phyloP scores from a whole-genome alignment of 2,113 vertebrate genomes.

The Bufo bufo region DNA sequence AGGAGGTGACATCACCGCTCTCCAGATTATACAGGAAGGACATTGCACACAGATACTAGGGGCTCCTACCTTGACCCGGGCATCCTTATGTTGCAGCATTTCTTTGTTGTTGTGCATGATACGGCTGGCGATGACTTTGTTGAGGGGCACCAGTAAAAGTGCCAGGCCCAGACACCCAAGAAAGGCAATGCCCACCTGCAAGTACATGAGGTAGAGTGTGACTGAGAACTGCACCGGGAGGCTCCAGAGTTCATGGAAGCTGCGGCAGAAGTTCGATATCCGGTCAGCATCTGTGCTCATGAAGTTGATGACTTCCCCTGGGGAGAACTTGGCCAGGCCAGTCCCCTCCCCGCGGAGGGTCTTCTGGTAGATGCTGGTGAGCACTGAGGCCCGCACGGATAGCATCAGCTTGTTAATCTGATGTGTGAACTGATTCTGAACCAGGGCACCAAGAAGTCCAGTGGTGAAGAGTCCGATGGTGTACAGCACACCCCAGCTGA shows the following conservation, averaged over 20 bases:
- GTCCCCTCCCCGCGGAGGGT: constrained; percentile 77
- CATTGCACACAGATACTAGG: too few species aligned
- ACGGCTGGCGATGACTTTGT: constrained; percentile 85
- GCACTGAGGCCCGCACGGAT: constrained; percentile 75
- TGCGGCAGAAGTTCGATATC: constrained; percentile 86
- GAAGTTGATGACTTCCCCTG: constrained; percentile 89
- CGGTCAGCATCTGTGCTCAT: constrained; percentile 89
- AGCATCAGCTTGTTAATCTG: constrained; percentile 82
- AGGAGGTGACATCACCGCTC: too few species aligned
- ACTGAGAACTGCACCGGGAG: constrained; percentile 84
- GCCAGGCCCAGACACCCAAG: constrained; percentile 85
- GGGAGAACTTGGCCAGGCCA: constrained; percentile 72
- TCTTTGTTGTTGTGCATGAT: constrained; percentile 84
- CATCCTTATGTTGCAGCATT: constrained; percentile 88
- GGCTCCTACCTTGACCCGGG: constrained; percentile 84
- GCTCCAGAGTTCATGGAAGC: constrained; percentile 94
- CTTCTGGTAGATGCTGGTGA: constrained; percentile 86
- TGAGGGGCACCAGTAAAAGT: constrained; percentile 87
- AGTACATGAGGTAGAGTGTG: constrained; percentile 89
- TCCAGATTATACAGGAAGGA: too few species aligned
- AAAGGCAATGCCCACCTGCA: constrained; percentile 89
- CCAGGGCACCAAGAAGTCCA: constrained; percentile 77
- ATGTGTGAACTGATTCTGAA: constrained; percentile 85
- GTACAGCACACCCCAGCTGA: constrained; percentile 81
- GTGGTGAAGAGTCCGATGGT: constrained; percentile 81